Percentiles rank a stretch among this genome's conserved stretches.
phyloP scores from a whole-genome alignment of 2,888 invertebrate genomes.

The Muschampia plurimacula region DNA sequence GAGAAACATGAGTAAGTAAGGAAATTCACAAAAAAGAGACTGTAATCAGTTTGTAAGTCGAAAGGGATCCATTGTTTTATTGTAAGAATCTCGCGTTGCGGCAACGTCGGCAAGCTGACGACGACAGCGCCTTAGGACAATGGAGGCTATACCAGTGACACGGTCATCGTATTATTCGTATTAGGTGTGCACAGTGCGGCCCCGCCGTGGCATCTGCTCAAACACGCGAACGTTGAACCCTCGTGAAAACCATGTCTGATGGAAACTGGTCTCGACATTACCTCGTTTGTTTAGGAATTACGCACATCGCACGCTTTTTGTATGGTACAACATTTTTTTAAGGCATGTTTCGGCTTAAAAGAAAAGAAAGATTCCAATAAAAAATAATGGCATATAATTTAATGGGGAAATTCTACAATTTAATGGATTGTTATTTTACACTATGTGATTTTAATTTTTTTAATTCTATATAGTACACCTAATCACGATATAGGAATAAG shows the following conservation, averaged over 20 bases:
- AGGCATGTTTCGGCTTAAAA: not conserved
- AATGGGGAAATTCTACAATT: no score
- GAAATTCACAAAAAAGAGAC: not conserved
- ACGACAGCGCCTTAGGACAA: slow-evolving; percentile 36
- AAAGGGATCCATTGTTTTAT: slow-evolving; percentile 29
- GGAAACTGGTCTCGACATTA: slow-evolving; percentile 62
- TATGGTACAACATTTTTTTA: not conserved
- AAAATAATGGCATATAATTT: not conserved
- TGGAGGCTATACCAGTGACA: slow-evolving; percentile 49
- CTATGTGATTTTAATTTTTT: no score
- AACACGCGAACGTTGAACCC: slow-evolving; percentile 75
- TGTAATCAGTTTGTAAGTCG: slow-evolving; percentile 20
- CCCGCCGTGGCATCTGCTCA: slow-evolving; percentile 61
- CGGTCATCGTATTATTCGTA: slow-evolving; percentile 49
- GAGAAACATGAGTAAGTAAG: not conserved
- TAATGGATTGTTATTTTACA: no score
- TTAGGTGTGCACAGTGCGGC: slow-evolving; percentile 44
- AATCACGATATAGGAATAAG: no score
- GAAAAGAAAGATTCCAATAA: not conserved
- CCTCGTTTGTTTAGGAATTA: slow-evolving; percentile 42
- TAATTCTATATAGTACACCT: no score
- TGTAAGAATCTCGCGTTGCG: slow-evolving; percentile 27
- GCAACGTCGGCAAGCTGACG: slow-evolving; percentile 29
- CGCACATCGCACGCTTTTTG: slow-evolving; percentile 34
- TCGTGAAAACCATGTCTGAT: slow-evolving; percentile 63